Conservation (phyloP, 2,888 invertebrate genomes). For the Gastracanthus pulcherrimus region DNA sequence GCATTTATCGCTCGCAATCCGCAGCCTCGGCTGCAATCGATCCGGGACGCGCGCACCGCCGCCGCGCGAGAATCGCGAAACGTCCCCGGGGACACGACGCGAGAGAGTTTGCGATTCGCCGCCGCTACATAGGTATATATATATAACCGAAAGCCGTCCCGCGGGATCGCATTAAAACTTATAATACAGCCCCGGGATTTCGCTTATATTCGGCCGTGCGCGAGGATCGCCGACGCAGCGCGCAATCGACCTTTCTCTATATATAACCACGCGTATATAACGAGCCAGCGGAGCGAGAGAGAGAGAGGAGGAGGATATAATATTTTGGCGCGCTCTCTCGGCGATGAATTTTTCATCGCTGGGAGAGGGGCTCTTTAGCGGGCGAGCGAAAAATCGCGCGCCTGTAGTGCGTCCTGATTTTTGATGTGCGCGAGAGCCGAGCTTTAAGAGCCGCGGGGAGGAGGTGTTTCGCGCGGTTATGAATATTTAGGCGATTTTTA, state of each 20-base stretch:
- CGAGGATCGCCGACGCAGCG: not conserved
- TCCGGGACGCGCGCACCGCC: too few species aligned
- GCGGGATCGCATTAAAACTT: conserved; percentile 55
- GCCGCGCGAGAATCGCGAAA: conserved; percentile 38
- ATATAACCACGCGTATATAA: too few species aligned
- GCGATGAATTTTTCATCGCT: conserved; percentile 35
- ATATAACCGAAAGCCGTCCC: conserved; percentile 23
- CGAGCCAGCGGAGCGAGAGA: not conserved
- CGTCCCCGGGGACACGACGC: conserved; percentile 36
- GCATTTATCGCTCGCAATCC: conserved; percentile 13
- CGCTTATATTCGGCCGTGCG: conserved; percentile 34
- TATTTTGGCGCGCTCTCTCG: not conserved
- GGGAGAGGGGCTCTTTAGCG: not conserved
- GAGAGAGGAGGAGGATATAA: not conserved
- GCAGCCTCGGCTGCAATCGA: conserved; percentile 27
- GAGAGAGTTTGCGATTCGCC: conserved; percentile 3
- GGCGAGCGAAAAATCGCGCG: not conserved
- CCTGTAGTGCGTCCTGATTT: not conserved
- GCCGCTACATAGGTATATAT: not conserved
- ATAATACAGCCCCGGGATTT: conserved; percentile 45
- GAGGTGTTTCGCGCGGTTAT: not conserved
- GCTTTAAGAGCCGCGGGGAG: too few species aligned
- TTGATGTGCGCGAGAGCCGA: too few species aligned
- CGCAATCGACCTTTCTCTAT: conserved; percentile 32
- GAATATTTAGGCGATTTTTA: not conserved